Evolutionary conservation across 2,797 vertebrate species (phyloP).

Genomic region (Sphenopsis melanotis): DNA sequence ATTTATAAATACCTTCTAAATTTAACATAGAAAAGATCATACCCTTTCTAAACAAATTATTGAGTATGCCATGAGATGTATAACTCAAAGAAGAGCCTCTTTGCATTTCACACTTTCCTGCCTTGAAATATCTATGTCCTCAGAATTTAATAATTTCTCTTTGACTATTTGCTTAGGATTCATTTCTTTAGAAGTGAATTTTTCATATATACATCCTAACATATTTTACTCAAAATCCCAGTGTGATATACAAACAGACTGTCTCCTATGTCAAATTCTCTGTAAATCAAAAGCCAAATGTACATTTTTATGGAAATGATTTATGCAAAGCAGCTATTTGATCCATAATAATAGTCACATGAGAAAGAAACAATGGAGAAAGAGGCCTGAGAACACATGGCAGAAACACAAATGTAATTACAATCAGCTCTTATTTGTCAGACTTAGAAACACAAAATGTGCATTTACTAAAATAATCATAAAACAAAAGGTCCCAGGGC

Average conservation of each 20-base stretch:
- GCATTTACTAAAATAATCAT: not conserved
- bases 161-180: not conserved
- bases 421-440: slow-evolving; percentile 43
- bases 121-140: not conserved
- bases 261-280: not conserved
- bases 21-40: not conserved
- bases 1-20: not conserved
- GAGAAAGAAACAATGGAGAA: slow-evolving; percentile 10
- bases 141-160: not conserved
- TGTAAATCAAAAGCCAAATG: not conserved
- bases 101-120: not conserved
- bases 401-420: slow-evolving; percentile 23
- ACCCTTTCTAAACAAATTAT: not conserved
- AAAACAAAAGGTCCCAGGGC: not conserved
- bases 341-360: not conserved
- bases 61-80: not conserved
- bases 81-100: not conserved
- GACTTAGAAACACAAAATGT: not conserved
- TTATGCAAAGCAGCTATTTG: not conserved
- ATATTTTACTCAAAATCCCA: not conserved
- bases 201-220: not conserved
- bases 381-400: not conserved
- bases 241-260: not conserved
- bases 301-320: slow-evolving; percentile 1
- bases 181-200: not conserved